A percentile compares a stretch with the other conserved stretches of the same genome.
phyloP scores from a whole-genome alignment of 1,140 invertebrate species.

The Stenopsyche tienmushanensis region DNA sequence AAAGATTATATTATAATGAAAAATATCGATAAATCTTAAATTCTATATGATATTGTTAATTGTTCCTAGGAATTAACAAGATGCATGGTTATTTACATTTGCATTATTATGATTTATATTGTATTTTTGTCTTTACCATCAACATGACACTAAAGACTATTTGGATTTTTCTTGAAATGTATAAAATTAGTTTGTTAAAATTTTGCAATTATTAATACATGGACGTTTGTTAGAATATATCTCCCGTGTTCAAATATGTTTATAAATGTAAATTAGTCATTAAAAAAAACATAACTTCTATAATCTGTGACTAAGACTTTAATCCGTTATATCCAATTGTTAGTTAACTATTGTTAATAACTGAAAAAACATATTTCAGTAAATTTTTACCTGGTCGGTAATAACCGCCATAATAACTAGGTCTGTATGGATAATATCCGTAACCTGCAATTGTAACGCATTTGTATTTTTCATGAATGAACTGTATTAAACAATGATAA shows the following conservation, averaged over 20 bases:
- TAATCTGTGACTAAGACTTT: neutral
- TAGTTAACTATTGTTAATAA: neutral
- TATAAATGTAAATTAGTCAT: too few species aligned
- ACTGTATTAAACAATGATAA: neutral
- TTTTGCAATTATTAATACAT: too few species aligned
- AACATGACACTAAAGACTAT: too few species aligned
- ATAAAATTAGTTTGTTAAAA: too few species aligned
- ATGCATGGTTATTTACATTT: too few species aligned
- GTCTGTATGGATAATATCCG: slow-evolving; percentile 37
- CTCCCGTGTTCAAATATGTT: slow-evolving; percentile 1
- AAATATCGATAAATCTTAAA: neutral
- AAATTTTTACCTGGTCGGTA: slow-evolving; percentile 37
- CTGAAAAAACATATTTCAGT: neutral
- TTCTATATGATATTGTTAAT: slow-evolving; percentile 1
- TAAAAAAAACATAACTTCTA: neutral
- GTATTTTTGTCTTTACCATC: too few species aligned
- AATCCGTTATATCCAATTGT: neutral
- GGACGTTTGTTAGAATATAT: too few species aligned
- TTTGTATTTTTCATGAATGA: slow-evolving; percentile 1
- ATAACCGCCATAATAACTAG: slow-evolving; percentile 35
- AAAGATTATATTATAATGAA: neutral
- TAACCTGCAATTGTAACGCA: slow-evolving; percentile 19
- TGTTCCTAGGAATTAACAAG: too few species aligned
- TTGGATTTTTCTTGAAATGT: too few species aligned
- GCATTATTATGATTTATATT: too few species aligned